Evolutionary conservation across 2,888 invertebrate species (phyloP).

Genomic region (Zeuzera pyrina): DNA sequence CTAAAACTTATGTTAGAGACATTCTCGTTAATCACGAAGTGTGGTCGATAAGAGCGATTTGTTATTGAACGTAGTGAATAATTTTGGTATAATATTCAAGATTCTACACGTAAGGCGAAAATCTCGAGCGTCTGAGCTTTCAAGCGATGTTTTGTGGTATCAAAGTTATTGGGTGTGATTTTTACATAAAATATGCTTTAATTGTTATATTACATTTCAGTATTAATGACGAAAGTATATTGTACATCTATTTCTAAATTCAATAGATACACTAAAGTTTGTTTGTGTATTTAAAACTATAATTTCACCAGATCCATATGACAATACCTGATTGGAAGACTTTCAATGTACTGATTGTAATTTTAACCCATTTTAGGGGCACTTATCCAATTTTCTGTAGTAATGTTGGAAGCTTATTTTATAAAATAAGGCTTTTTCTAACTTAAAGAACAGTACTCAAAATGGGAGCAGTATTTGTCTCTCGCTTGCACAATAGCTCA

Average conservation of each 20-base stretch:
- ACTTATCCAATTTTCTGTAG: constrained; percentile 44
- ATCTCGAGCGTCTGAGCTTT: constrained; percentile 1
- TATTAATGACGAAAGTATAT: constrained; percentile 13
- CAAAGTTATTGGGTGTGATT: neutral
- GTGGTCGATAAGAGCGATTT: neutral
- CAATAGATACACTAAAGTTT: too few relatives aligned
- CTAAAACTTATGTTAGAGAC: neutral
- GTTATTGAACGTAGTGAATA: constrained; percentile 1
- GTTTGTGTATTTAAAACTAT: constrained; percentile 1
- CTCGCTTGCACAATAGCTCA: too few relatives aligned
- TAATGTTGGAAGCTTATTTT: constrained; percentile 13
- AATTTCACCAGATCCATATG: constrained; percentile 22
- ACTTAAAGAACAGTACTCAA: too few relatives aligned
- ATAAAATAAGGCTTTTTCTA: too few relatives aligned
- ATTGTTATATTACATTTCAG: constrained; percentile 22
- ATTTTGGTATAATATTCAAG: neutral
- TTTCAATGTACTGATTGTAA: constrained; percentile 38
- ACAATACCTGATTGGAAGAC: constrained; percentile 40
- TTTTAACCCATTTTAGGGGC: constrained; percentile 24
- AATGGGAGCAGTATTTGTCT: too few relatives aligned
- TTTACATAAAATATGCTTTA: constrained; percentile 2
- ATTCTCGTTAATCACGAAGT: neutral
- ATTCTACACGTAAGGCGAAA: neutral
- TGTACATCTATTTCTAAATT: neutral
- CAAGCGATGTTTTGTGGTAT: constrained; percentile 5